These are phyloP conservation scores for Phoeniculus purpureus DNA, from an alignment of 2,797 vertebrate species.

Conservation along the genomic window DNA sequence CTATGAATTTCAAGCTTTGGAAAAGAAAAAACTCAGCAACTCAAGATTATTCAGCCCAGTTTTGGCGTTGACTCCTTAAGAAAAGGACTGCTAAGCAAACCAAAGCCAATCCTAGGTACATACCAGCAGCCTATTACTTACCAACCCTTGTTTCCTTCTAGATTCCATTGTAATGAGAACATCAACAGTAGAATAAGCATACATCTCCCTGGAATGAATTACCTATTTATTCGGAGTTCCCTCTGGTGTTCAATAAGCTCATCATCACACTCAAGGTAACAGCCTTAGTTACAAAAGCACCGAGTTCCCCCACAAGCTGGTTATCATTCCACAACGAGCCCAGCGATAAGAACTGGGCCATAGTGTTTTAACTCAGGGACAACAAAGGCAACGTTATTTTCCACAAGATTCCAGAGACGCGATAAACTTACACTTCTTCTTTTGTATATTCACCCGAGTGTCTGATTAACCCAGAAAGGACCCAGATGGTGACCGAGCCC, in stretches of 20 bases:
- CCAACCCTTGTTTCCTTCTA: conserved; percentile 27
- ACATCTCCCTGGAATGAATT: background rate
- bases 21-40: background rate
- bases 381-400: background rate
- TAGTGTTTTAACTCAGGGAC: background rate
- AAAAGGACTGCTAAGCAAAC: background rate
- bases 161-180: conserved; percentile 64
- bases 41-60: background rate
- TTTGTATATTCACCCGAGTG: background rate
- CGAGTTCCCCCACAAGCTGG: background rate
- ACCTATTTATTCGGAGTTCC: conserved; percentile 69
- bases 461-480: background rate
- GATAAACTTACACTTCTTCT: background rate
- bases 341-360: background rate
- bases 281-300: background rate
- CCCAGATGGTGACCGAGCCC: background rate
- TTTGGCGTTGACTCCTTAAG: background rate
- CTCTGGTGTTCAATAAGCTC: conserved; percentile 63
- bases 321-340: background rate
- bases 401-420: background rate
- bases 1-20: background rate
- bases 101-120: background rate
- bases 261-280: conserved; percentile 37
- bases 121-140: conserved; percentile 18
- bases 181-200: conserved; percentile 40